These are phyloP conservation scores for Acanthornis magna DNA, from an alignment of 2,797 vertebrate species.

Conservation along the genomic window DNA sequence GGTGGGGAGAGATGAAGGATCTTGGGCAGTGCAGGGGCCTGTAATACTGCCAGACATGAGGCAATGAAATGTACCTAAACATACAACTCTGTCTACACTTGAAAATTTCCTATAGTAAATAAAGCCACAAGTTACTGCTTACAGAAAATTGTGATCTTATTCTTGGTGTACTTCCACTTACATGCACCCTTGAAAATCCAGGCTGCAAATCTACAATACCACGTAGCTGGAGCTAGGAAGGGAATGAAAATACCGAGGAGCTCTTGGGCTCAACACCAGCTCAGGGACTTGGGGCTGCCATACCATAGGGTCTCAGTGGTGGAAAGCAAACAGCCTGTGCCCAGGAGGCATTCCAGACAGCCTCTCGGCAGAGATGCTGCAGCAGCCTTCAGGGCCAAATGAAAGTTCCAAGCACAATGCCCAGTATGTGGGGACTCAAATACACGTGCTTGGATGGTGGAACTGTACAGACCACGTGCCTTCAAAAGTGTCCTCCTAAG, in stretches of 20 bases:
- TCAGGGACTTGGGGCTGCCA: accelerated
- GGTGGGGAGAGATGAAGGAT: background rate
- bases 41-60: background rate
- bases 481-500: background rate
- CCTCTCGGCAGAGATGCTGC: background rate
- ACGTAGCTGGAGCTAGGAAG: background rate
- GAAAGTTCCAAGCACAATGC: background rate
- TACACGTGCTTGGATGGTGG: accelerated
- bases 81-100: background rate
- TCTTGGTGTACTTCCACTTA: background rate
- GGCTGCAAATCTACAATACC: background rate
- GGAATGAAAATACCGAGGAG: accelerated
- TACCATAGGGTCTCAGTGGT: background rate
- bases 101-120: background rate
- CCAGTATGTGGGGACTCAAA: background rate
- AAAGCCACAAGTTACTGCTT: background rate
- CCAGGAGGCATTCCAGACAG: background rate
- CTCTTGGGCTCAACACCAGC: background rate
- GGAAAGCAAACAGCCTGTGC: background rate
- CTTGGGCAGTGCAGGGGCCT: background rate
- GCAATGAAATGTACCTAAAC: background rate
- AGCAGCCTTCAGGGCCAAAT: background rate
- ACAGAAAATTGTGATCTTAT: background rate
- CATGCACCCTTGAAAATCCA: background rate
- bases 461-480: background rate